These are phyloP conservation scores for Heliocidaris tuberculata DNA, from an alignment of 35 echinoderm and acorn worm species.

Conservation along the genomic window DNA sequence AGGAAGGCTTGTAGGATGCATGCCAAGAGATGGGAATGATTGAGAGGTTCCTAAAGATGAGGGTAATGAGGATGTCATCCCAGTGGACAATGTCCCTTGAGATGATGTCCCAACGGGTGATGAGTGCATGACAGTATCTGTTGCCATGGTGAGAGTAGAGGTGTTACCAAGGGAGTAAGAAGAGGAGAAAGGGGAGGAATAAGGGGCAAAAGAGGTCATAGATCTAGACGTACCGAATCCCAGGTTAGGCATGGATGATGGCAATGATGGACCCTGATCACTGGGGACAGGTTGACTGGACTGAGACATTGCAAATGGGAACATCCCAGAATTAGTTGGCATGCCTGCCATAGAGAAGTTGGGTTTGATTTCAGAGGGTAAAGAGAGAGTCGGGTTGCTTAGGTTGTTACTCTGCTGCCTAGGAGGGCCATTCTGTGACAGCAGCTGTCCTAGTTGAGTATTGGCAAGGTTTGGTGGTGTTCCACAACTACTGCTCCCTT, in stretches of 20 bases:
- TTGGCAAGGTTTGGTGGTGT: neutral
- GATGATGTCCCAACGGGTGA: neutral
- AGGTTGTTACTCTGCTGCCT: neutral
- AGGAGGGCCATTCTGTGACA: slow-evolving; percentile 10
- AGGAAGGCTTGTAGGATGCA: neutral
- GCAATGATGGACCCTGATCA: neutral
- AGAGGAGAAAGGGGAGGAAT: neutral
- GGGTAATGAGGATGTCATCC: neutral
- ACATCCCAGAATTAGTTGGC: neutral
- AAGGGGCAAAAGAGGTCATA: neutral
- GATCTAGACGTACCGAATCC: neutral
- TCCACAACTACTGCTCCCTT: neutral
- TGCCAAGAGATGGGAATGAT: neutral
- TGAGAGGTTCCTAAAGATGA: neutral
- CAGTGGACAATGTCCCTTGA: too few relatives aligned
- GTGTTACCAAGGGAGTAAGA: slow-evolving; percentile 22
- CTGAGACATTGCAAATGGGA: neutral
- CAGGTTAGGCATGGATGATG: neutral
- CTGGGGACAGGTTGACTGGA: neutral
- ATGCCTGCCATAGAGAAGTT: neutral
- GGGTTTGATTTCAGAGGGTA: neutral
- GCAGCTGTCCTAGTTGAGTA: slow-evolving; percentile 31
- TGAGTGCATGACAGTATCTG: slow-evolving; percentile 6
- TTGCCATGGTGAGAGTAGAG: slow-evolving; percentile 20
- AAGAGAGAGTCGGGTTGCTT: slow-evolving; percentile 10